Evolutionary conservation across 2,797 vertebrate genomes (phyloP), one percentile per base, ranked within the genome.

Genomic region (Calcarius lapponicus): DNA sequence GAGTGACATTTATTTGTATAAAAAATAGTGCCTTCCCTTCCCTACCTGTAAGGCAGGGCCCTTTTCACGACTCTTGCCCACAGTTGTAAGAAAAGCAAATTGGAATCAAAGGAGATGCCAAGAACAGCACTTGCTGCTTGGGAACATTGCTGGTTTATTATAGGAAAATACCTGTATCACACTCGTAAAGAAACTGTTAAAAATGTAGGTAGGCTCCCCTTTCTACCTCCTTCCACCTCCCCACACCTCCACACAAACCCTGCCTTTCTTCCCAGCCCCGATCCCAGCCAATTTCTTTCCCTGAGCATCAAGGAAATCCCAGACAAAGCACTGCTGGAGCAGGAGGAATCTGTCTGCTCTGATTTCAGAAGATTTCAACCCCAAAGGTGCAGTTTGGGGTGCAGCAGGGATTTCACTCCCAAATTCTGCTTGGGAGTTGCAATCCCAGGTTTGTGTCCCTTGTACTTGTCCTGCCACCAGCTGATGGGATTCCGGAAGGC

Each of bases 91-190:
- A 38, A 97, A 95, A 97, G 89, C 86, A 96, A 94, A 91, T 83
- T 54, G 88, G 95, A 96, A 85, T 85, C 93, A 95, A 95, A 45
- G 14, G 62, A 72, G 69, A 91, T 95, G 93, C 86, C 94, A 96
- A 96, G 95, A 96, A 94, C 71, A 95, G 89, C 94, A 93, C 70
- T 78, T 56, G 91, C 62, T 79, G 87, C 81, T 88, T 62, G 91
- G 86, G 92, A 95, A 96, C 91, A 80, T 95, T 92, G 18, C 76
- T 85, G 78, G 92, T 97, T 96, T 92, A 86, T 92, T 91, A 69
- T 93, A 95, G 95, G 95, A 96, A 97, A 97, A 96, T 84, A 85
- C 74, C 96, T 95, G 90, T 69, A 96, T 93, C 94, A 91, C 80
- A 58, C 90, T 96, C 72, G 48, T 93, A 96, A 85, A 97, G 84